Percentiles rank a stretch among this genome's conserved stretches.
Conservation (phyloP, 2,888 invertebrate genomes). For the Amiota minor region DNA sequence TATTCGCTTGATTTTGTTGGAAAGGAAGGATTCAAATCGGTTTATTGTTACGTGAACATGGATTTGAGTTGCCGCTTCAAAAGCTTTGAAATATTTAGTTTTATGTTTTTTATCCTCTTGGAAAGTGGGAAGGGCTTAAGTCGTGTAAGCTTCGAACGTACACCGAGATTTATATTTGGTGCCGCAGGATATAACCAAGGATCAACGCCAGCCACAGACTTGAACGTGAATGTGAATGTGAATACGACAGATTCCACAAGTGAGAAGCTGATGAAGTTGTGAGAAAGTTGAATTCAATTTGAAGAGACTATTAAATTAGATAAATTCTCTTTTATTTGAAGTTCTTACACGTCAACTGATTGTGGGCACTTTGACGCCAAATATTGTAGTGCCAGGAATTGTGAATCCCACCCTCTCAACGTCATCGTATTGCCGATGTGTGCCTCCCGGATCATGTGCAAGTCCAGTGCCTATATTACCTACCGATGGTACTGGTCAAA, state of each 20-base stretch:
- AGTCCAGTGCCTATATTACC: slow-evolving; percentile 59
- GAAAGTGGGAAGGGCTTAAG: slow-evolving; percentile 40
- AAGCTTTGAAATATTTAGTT: slow-evolving; percentile 46
- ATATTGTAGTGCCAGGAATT: slow-evolving; percentile 47
- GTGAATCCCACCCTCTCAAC: neutral
- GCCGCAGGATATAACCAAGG: slow-evolving; percentile 27
- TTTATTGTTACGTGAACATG: slow-evolving; percentile 26
- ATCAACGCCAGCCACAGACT: slow-evolving; percentile 43
- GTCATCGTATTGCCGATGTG: slow-evolving; percentile 65
- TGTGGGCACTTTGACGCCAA: slow-evolving; percentile 55
- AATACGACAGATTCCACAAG: slow-evolving; percentile 50
- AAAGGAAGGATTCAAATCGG: neutral
- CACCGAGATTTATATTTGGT: slow-evolving; percentile 51
- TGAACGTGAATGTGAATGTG: slow-evolving; percentile 47
- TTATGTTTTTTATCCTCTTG: slow-evolving; percentile 39
- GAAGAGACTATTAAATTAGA: neutral
- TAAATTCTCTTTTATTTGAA: slow-evolving; percentile 31
- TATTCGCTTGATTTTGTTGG: neutral
- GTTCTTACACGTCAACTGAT: slow-evolving; percentile 65
- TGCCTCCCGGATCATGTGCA: slow-evolving; percentile 69
- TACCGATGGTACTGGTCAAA: slow-evolving; percentile 76
- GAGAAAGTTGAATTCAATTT: neutral
- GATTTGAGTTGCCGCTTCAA: slow-evolving; percentile 41
- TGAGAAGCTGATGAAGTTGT: slow-evolving; percentile 35
- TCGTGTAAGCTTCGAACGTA: slow-evolving; percentile 33